Base-by-base conservation (phyloP, 2,888 invertebrate species). In the Monochamus alternatus region DNA sequence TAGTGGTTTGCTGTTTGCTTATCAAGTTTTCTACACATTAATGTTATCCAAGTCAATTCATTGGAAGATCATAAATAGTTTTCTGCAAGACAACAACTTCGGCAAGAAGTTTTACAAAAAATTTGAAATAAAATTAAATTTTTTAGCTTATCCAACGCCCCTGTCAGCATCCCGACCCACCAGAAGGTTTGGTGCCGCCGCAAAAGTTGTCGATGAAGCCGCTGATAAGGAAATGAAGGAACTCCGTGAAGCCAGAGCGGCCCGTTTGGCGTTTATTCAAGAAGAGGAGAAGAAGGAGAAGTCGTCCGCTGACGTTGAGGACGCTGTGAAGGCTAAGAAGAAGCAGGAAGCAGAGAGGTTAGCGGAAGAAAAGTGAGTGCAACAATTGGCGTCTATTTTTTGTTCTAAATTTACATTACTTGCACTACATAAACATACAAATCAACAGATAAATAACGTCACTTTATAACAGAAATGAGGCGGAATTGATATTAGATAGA, bases 141-240 rank as follows among this genome's bases (percentile, higher is more conserved):
- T 38, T 38, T 38, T 9, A 55, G 30, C 31, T 10, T 74, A 86
- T 84, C 70, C 83, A 87, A 86, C 82, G 30, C 80, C 86, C 85
- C 91, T 94, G 90, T 91, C 93, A 81, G 93, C 94, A 81, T 90
- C 91, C 88, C 92, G 94, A 86, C 93, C 94, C 84, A 92, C 93
- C 86, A 91, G 94, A 87, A 93, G 92, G 88, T 94, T 94, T 89
- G 91, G 92, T 87, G 90, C 81, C 3, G 76, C 82, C 10, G 22
- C 22, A 22, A 80, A 90, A 77, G 88, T 90, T 84, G 91, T 91
- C 30, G 83, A 84, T 62, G 84, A 81, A 38, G 80, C 81, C 12
- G 79, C 82, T 8, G 79, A 80, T 5, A 85, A 87, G 75, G 88
- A 88, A 80, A 85, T 88, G 75, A 85, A 90, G 77, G 92, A 93